phyloP scores from a whole-genome alignment of 2,888 invertebrate species.

The Lamproptera curius region DNA sequence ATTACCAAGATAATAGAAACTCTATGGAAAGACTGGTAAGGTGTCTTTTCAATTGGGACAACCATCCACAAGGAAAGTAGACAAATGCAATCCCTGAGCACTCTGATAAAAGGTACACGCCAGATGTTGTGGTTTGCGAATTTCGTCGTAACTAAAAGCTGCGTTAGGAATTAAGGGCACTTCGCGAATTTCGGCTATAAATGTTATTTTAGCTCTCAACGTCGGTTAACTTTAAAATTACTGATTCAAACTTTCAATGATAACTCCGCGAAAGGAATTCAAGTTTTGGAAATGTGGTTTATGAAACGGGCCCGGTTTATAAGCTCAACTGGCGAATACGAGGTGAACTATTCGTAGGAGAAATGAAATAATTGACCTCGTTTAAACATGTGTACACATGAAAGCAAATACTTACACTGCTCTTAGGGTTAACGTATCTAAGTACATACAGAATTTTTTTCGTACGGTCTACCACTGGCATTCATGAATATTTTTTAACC shows the following conservation, averaged over 20 bases:
- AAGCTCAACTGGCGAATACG: no score
- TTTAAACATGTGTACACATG: not conserved
- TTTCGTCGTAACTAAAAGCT: slow-evolving; percentile 70
- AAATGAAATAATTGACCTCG: not conserved
- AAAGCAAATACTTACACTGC: not conserved
- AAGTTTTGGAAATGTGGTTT: slow-evolving; percentile 1
- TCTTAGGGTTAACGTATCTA: no score
- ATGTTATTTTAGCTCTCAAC: slow-evolving; percentile 15
- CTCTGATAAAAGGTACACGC: slow-evolving; percentile 53
- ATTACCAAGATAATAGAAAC: slow-evolving; percentile 32
- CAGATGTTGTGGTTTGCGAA: slow-evolving; percentile 73
- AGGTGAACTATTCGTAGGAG: not conserved
- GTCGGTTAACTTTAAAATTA: slow-evolving; percentile 11
- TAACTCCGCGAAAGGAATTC: not conserved
- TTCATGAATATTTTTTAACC: no score
- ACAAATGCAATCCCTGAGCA: slow-evolving; percentile 64
- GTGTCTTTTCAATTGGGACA: slow-evolving; percentile 28
- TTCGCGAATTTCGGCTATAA: slow-evolving; percentile 31
- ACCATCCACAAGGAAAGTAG: slow-evolving; percentile 41
- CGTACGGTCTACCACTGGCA: no score
- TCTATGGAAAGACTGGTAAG: slow-evolving; percentile 27
- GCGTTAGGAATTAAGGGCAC: slow-evolving; percentile 47
- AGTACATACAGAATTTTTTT: no score
- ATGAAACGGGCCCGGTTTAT: not conserved
- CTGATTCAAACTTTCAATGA: not conserved